Conservation (phyloP, 1,140 invertebrate genomes). For the Oreohelix idahoensis region DNA sequence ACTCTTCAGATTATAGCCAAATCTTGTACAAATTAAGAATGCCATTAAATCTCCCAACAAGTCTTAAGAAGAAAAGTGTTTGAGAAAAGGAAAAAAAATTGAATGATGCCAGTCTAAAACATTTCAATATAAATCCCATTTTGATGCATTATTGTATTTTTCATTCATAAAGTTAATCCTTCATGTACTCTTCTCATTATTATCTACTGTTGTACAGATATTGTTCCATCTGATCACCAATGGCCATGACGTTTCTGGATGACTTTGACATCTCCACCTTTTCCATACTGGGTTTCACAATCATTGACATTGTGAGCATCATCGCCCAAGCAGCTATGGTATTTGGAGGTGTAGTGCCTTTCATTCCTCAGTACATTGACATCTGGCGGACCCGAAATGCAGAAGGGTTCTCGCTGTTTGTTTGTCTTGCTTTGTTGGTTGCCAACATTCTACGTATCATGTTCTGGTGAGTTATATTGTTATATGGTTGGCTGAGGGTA, state of each 20-base stretch:
- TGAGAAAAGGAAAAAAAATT: too few relatives aligned
- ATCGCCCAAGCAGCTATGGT: conserved; percentile 80
- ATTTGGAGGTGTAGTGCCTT: conserved; percentile 89
- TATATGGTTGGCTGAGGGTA: too few relatives aligned
- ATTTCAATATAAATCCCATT: too few relatives aligned
- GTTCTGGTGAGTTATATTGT: conserved; percentile 87
- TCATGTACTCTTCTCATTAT: too few relatives aligned
- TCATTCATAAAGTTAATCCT: too few relatives aligned
- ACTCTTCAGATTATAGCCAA: too few relatives aligned
- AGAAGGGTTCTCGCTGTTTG: conserved; percentile 95
- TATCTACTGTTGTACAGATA: too few relatives aligned
- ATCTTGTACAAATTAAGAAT: too few relatives aligned
- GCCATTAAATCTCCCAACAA: too few relatives aligned
- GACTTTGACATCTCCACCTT: conserved; percentile 27
- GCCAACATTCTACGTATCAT: conserved; percentile 97
- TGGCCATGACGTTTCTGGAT: not conserved
- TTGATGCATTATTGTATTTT: too few relatives aligned
- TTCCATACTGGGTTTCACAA: conserved; percentile 35
- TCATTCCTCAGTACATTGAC: conserved; percentile 94
- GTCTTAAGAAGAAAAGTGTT: too few relatives aligned
- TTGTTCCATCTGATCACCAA: not conserved
- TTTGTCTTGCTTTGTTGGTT: conserved; percentile 93
- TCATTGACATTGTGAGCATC: conserved; percentile 39
- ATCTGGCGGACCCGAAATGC: conserved; percentile 91
- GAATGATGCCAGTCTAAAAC: too few relatives aligned